Conservation (phyloP, 2,113 vertebrate genomes). For the Oreochromis spilurus region DNA sequence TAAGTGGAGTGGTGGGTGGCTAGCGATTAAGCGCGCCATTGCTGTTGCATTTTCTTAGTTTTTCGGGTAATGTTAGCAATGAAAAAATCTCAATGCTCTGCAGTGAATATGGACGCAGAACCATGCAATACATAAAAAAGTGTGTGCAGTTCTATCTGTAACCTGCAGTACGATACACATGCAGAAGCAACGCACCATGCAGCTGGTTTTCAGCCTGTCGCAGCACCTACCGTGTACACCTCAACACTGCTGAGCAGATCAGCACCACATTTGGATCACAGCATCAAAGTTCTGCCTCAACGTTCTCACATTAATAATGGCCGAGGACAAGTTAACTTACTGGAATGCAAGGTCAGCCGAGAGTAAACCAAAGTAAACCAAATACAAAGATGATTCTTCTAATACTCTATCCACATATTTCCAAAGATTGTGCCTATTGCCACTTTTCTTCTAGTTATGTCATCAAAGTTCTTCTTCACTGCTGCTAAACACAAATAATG, state of each 20-base stretch:
- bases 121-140: neutral
- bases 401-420: neutral
- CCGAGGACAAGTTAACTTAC: neutral
- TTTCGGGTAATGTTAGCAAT: neutral
- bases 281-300: slow-evolving; percentile 15
- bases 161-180: neutral
- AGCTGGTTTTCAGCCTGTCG: slow-evolving; percentile 27
- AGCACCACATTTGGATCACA: slow-evolving; percentile 29
- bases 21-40: neutral
- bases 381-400: neutral
- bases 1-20: neutral
- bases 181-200: neutral
- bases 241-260: slow-evolving; percentile 9
- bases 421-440: neutral
- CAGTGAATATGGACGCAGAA: neutral
- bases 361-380: neutral
- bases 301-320: slow-evolving; percentile 1
- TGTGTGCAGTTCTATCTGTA: neutral
- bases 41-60: neutral
- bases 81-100: neutral
- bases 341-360: neutral
- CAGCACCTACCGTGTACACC: slow-evolving; percentile 42
- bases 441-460: neutral
- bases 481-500: neutral
- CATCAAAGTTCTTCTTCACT: neutral